Conservation (phyloP, 2,888 invertebrate species). For the Nephrotoma appendiculata region DNA sequence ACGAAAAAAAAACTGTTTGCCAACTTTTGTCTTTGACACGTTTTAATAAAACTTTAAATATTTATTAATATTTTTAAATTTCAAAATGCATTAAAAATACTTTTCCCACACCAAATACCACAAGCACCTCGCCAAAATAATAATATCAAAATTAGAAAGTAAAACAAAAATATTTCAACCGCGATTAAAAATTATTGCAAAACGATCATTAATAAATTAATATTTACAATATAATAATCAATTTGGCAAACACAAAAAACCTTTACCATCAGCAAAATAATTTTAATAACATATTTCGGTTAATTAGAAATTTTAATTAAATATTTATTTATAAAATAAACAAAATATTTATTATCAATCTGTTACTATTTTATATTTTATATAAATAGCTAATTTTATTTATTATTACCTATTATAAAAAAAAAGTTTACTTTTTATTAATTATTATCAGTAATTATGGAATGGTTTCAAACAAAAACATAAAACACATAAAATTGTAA, state of each 20-base stretch:
- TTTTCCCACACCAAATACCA: neutral
- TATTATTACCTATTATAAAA: neutral
- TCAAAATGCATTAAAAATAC: neutral
- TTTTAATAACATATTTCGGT: neutral
- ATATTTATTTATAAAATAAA: neutral
- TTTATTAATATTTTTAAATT: neutral
- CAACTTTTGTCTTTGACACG: no score
- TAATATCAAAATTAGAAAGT: no score
- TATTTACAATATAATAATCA: no score
- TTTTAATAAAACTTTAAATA: no score
- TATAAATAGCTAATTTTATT: neutral
- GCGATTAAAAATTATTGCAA: no score
- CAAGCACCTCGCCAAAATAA: neutral
- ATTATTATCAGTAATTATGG: neutral
- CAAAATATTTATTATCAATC: neutral
- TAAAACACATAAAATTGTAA: neutral
- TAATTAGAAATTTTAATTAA: neutral
- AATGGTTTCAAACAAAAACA: neutral
- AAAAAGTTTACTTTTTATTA: neutral
- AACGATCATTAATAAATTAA: no score
- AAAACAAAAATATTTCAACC: no score
- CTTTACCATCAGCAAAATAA: neutral
- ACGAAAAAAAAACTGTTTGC: no score
- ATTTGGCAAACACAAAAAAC: neutral
- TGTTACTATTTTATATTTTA: neutral